Evolutionary conservation across 2,113 vertebrate species (phyloP), one percentile per base, ranked within the genome.

Genomic region (Pitta sordida): DNA sequence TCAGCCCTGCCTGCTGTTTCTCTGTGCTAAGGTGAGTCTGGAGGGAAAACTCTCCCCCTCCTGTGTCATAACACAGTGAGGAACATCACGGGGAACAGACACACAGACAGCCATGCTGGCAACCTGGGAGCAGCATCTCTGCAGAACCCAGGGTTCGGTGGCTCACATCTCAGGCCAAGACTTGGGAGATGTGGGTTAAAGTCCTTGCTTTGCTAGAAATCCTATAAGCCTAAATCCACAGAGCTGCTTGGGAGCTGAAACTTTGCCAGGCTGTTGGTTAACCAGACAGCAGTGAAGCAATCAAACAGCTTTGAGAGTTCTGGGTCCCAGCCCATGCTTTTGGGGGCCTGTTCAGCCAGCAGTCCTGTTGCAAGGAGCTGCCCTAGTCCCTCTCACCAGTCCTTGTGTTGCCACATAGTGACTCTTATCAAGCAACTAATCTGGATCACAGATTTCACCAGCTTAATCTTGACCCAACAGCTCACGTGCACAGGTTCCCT

Each of bases 241-340:
- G 64, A 89, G n/a, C 21, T 52, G 18, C 52, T 14, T 75, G 62
- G 52, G 81, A 93, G 56, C 46, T 81, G 77, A 83, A 92, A 37
- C 48, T 75, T 49, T 0, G 1, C 22, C 11, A 34, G 21, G 30
- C 22, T 74, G 51, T 94, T 94, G 78, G 46, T 78, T 77, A 95
- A 95, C 22, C 74, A 89, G 32, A 32, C 7, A 85, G 58, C 58
- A 84, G 7, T 44, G 49, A 89, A n/a, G 83, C 81, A 96, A 84
- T 60, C 30, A 51, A 81, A 89, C 6, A 86, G 69, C 73, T 81
- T 51, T 39, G 59, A 51, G 32, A 46, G 20, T 53, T 87, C 60
- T 49, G 41, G 14, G 71, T 76, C 46, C 53, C 76, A 81, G 80
- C 73, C 73, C 3, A 13, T 5, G 1, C 36, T 81, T 71, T 34